A percentile compares a stretch with the other conserved stretches of the same genome.
phyloP scores from a whole-genome alignment of 2,113 vertebrate genomes.

The Percina caprodes region DNA sequence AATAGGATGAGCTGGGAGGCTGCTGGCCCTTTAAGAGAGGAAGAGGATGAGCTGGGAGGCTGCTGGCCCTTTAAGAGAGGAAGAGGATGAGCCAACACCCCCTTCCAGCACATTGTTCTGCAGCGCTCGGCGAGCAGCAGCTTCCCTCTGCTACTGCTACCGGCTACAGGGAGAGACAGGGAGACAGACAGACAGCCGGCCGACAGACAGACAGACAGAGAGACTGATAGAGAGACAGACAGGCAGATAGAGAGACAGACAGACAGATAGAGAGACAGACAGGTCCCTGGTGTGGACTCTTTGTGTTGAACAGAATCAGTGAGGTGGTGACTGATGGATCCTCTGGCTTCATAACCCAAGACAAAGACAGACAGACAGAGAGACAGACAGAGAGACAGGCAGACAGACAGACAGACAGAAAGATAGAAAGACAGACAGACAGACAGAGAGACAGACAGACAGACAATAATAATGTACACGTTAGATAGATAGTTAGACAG shows the following conservation, averaged over 20 bases:
- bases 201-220: background rate
- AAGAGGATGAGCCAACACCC: slow-evolving; percentile 51
- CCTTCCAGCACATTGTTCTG: slow-evolving; percentile 19
- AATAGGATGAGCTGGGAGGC: slow-evolving; percentile 40
- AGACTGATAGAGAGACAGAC: background rate
- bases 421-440: background rate
- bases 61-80: too few relatives aligned
- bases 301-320: too few relatives aligned
- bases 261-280: background rate
- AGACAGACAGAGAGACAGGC: background rate
- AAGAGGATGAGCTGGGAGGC: too few relatives aligned
- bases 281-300: too few relatives aligned
- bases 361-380: background rate
- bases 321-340: too few relatives aligned
- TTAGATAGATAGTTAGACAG: too few relatives aligned
- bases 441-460: background rate
- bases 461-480: too few relatives aligned
- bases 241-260: slow-evolving; percentile 5
- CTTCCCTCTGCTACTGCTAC: slow-evolving; percentile 20
- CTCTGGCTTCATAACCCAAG: too few relatives aligned
- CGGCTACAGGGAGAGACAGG: background rate
- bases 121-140: slow-evolving; percentile 34
- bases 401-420: background rate
- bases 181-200: background rate
- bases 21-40: slow-evolving; percentile 72